phyloP scores from a whole-genome alignment of 2,113 vertebrate genomes.

The Saguinus midas region DNA sequence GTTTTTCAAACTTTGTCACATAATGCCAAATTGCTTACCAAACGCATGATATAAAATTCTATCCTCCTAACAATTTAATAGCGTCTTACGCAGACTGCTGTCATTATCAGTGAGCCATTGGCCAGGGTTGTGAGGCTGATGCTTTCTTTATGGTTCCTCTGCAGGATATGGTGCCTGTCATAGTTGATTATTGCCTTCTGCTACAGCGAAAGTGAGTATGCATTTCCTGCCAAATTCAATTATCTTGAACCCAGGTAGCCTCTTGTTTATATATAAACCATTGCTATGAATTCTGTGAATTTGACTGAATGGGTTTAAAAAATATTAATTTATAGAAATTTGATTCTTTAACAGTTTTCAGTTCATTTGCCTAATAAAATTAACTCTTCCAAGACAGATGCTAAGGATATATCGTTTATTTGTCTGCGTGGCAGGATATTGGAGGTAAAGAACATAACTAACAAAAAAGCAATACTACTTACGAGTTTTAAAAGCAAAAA shows the following conservation, averaged over 20 bases:
- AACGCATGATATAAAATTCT: neutral
- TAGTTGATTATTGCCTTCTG: slow-evolving; percentile 96
- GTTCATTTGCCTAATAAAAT: slow-evolving; percentile 17
- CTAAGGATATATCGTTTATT: neutral
- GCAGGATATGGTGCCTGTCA: slow-evolving; percentile 93
- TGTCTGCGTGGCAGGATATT: neutral
- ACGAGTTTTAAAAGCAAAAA: neutral
- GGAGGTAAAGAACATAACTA: neutral
- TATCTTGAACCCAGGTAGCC: neutral
- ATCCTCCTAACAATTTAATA: neutral
- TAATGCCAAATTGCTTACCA: neutral
- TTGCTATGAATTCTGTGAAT: slow-evolving; percentile 17
- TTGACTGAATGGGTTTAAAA: neutral
- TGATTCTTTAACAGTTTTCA: slow-evolving; percentile 7
- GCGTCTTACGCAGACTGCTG: neutral
- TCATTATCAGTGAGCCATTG: neutral
- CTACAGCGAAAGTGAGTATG: slow-evolving; percentile 92
- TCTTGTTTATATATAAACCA: slow-evolving; percentile 26
- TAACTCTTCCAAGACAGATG: neutral
- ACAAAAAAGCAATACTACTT: neutral
- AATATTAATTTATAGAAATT: slow-evolving; percentile 30
- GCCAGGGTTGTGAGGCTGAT: neutral
- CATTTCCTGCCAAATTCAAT: neutral
- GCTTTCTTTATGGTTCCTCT: slow-evolving; percentile 61
- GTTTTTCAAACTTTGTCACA: neutral